Evolutionary conservation across 1,140 invertebrate genomes (phyloP).

Genomic region (Sitodiplosis mosellana): DNA sequence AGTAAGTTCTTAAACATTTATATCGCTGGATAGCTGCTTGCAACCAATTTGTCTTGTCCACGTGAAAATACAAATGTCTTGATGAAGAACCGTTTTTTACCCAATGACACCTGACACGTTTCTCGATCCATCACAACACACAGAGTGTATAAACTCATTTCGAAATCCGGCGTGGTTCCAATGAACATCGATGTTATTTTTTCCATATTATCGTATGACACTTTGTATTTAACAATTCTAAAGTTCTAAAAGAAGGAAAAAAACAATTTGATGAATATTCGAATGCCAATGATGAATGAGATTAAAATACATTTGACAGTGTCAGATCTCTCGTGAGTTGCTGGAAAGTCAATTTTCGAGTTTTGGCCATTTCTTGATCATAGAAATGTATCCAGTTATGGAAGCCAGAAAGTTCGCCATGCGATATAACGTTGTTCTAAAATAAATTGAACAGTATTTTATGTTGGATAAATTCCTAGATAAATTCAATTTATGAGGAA

Average conservation of each 20-base stretch:
- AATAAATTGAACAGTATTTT: too few species aligned
- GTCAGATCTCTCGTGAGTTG: conserved; percentile 56
- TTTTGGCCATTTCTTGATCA: conserved; percentile 43
- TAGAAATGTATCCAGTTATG: conserved; percentile 80
- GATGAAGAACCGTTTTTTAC: conserved; percentile 47
- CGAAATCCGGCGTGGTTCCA: conserved; percentile 82
- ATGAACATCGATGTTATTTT: conserved; percentile 72
- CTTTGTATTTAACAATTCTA: conserved; percentile 54
- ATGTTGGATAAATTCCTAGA: too few species aligned
- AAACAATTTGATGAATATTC: too few species aligned
- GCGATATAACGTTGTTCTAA: conserved; percentile 32
- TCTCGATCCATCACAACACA: conserved; percentile 54
- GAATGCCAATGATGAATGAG: too few species aligned
- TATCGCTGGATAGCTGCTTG: too few species aligned
- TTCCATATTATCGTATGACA: conserved; percentile 48
- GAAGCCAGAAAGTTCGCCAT: conserved; percentile 52
- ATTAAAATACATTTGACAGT: conserved; percentile 43
- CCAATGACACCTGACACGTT: conserved; percentile 52
- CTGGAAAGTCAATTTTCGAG: conserved; percentile 49
- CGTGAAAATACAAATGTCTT: too few species aligned
- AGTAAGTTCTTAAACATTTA: too few species aligned
- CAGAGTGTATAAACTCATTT: conserved; percentile 77
- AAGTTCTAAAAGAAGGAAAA: conserved; percentile 46
- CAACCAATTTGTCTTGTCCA: too few species aligned
- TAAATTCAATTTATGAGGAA: too few species aligned